Evolutionary conservation across 2,797 vertebrate genomes (phyloP), one percentile per base, ranked within the genome.

Genomic region (Natrix natrix): DNA sequence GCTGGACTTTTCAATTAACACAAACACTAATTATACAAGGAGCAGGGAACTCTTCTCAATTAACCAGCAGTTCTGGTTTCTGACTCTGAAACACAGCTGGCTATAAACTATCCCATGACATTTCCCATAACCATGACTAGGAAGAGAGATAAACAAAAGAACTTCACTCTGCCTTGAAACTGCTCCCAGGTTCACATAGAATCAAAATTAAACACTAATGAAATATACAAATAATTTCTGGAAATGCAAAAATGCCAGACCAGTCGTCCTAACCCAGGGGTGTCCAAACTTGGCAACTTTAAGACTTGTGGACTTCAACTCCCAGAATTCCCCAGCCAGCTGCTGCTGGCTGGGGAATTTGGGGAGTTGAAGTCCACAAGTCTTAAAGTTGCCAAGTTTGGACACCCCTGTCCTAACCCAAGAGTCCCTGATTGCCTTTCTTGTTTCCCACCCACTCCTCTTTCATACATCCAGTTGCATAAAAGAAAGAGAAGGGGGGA

Each of bases 1-100:
- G 94, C 88, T 1, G 74, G 78, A 93, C 52, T 89, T 94, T 87
- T 91, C 83, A 93, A 90, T 94, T 94, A 94, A 92, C 54, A 88
- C 0, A 17, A 92, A 87, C 32, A 55, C 37, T 91, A 87, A 90
- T 92, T 87, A 92, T 89, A 93, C 90, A 1, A 0, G 56, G 52
- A 91, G 63, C 52, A 89, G 88, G 91, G 90, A 92, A 52, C 2
- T 95, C 90, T 90, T 28, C 94, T 37, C 56, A 88, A 91, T 37
- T 90, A 92, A 96, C 87, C 94, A 63, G 59, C 10, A 87, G 61
- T 37, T 95, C 88, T 28, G 69, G 89, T 94, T 93, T 91, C 69
- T 26, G 0, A 91, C 92, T 90, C 56, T 94, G 94, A 94, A 94
- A 86, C 90, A 93, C 90, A 94, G 90, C 43, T 93, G 63, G 24